Base-by-base conservation (phyloP, 1,140 invertebrate genomes). In the Drosophila miranda region DNA sequence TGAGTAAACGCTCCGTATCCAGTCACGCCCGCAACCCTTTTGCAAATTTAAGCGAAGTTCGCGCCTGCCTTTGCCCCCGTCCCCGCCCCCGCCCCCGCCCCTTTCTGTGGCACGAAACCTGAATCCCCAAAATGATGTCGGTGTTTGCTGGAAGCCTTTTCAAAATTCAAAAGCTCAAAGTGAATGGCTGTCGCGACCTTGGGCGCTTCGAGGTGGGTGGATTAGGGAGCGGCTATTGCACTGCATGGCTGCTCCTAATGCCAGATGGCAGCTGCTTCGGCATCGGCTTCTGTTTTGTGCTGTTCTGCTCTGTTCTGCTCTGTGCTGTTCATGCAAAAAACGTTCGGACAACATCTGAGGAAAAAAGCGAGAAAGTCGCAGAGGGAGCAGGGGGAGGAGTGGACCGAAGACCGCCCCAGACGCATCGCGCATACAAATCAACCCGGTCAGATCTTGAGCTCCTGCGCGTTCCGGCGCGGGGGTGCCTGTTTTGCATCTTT, bases 1-100 rank as follows among this genome's bases (percentile, higher is more conserved):
- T 99, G 93, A 98, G 98, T 98, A 92, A 84, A 74, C 67, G 60
- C 59, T 70, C 53, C 73, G 56, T 43, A 16, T 16, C 79, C 78
- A 71, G 68, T 82, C 46, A 57, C 43, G 59, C 48, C 57, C 52
- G 43, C 49, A 58, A 42, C 57, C 49, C 30, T 62, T 60, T 66
- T 74, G 68, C 48, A 86, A 73, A 77, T 74, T 53, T 59, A 66
- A 38, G 63, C 68, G 38, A 55, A 75, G 58, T 61, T 76, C 49
- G 68, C 72, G 67, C 60, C 71, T 72, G 56, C 59, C 71, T 62
- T 54, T 46, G 64, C 26, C n/a, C 8, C 14, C n/a, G 34, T 11
- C 23, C n/a, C 28, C 38, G 46, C 23, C 14, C 66, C 57, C 44
- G 58, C 21, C 8, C 11, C 16, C 41, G 63, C 14, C n/a, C 23